Evolutionary conservation across 2,113 vertebrate species (phyloP), one percentile per base, ranked within the genome.

Genomic region (Chloropsis cyanopogon): DNA sequence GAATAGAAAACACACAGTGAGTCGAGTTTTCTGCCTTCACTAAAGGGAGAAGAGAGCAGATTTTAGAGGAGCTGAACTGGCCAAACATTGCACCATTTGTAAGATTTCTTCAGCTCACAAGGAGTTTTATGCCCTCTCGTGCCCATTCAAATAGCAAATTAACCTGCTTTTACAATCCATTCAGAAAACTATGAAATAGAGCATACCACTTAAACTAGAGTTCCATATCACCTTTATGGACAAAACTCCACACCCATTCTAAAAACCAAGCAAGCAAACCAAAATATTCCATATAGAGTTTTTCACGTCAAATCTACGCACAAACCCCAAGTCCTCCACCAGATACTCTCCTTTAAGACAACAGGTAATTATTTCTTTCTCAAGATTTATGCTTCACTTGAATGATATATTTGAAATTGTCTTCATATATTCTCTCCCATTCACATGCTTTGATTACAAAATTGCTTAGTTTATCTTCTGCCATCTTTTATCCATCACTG

Each of bases 181-280:
- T 97, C 96, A 91, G 85, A 93, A 97, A 96, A 96, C 16, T 52
- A 96, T 81, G 66, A 96, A 92, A 94, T 8, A 50, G 91, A 84
- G 90, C 56, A 35, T 50, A 35, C 6, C n/a, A 39, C 61, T 82
- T 90, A 61, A 68, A 69, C 12, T 2, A 66, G 77, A 89, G 44
- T 64, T 84, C 65, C 54, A 57, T 35, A 82, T 60, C 29, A 68
- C 73, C 35, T 52, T 42, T 19, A 50, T 4, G 24, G 54, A 61
- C 56, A 80, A 76, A 88, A 61, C 10, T 64, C 64, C 76, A 53
- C 4, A 46, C 1, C 7, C 33, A 63, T 44, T 64, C 28, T 49
- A 50, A 89, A 88, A 87, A 44, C 7, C 47, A 92, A 64, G n/a
- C n/a, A 57, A 80, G 8, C 14, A 65, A 80, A 59, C 14, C 28